Percentiles rank a stretch among this genome's conserved stretches.
Conservation (phyloP, 2,113 vertebrate species). For the Dascyllus trimaculatus region DNA sequence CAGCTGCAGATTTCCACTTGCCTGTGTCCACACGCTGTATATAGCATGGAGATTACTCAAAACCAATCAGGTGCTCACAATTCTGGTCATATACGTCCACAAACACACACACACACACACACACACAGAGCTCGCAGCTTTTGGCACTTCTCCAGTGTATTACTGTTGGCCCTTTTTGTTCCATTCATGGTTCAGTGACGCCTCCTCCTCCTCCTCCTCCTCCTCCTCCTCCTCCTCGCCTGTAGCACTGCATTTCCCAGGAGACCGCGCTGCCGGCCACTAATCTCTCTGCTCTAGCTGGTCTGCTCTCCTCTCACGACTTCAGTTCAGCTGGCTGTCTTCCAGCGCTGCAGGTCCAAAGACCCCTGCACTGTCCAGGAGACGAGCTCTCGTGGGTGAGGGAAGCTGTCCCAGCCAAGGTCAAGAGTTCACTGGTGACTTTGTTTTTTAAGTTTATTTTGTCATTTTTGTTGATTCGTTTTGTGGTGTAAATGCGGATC, state of each 20-base stretch:
- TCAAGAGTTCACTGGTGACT: background rate
- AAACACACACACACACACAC: background rate
- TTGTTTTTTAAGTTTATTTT: background rate
- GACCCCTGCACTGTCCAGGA: conserved; percentile 1
- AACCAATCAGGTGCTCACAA: conserved; percentile 21
- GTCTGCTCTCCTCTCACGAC: conserved; percentile 23
- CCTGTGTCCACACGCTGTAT: background rate
- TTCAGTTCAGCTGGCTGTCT: conserved; percentile 10
- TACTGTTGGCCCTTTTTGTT: conserved; percentile 48
- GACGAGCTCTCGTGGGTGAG: background rate
- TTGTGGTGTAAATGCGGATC: too few relatives aligned
- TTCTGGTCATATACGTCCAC: conserved; percentile 16
- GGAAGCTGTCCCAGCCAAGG: background rate
- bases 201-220: conserved; percentile 28
- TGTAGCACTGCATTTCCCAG: conserved; percentile 59
- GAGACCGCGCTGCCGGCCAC: conserved; percentile 39
- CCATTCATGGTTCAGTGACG: conserved; percentile 54
- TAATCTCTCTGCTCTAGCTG: conserved; percentile 33
- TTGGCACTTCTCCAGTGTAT: conserved; percentile 40
- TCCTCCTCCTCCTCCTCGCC: conserved; percentile 29
- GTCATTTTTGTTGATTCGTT: background rate
- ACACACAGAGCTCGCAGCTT: background rate
- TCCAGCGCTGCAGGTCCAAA: conserved; percentile 21
- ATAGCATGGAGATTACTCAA: background rate
- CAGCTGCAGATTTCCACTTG: conserved; percentile 51